Base-by-base conservation (phyloP, 2,113 vertebrate genomes). In the Chaetops frenatus region DNA sequence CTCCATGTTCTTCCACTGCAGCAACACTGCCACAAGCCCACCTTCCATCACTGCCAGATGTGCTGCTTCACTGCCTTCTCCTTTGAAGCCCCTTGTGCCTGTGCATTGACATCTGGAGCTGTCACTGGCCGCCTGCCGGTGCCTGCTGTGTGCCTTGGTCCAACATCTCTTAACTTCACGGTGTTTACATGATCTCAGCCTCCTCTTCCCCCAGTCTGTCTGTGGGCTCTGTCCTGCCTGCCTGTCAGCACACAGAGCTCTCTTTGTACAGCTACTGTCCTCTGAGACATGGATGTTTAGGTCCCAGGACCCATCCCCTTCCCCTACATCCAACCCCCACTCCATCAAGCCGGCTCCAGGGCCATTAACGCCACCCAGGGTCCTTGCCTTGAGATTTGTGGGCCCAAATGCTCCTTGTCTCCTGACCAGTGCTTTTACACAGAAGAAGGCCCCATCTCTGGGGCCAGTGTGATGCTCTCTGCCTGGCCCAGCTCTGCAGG, bases 11-110 rank as follows among this genome's bases (percentile, higher is more conserved):
- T 79, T 50, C 57, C 56, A 16, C 19, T 8, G 4, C 6, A 61
- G 69, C 60, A 58, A 1, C 12, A 2, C 23, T 48, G 45, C 50
- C 28, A 10, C 15, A 11, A 21, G 12, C 10, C 60, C 19, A 36
- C 18, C n/a, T 76, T 80, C 36, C 6, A 0, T 22, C 38, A 47
- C 35, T 6, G 9, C 47, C 11, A 3, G 4, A 11, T 0, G 0
- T 35, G 20, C 70, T 36, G 74, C 40, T 61, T n/a, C 58, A 1
- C 60, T 3, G 7, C 47, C 40, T 40, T 47, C 36, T 62, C 56
- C 64, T 71, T 11, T 40, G 77, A 58, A 61, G 5, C 18, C 27
- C 64, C 47, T 13, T 2, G 24, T 2, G 2, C 66, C 57, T 47
- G 51, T 8, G 33, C 12, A 3, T 2, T n/a, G 80, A 33, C 3